Base-by-base conservation (phyloP, 1,140 invertebrate genomes). In the Drosophila tristis region DNA sequence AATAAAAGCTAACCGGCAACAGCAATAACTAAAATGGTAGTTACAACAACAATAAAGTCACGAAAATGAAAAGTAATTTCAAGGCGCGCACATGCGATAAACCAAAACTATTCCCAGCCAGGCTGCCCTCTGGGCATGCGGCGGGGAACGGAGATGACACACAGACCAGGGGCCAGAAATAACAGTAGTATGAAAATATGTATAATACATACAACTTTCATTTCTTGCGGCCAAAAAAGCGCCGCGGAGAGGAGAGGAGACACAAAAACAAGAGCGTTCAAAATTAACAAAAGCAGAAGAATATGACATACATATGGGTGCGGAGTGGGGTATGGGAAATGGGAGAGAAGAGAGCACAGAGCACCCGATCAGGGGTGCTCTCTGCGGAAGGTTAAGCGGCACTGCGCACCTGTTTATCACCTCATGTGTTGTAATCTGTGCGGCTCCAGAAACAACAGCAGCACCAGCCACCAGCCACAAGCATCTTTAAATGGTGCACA, bases 51-150 rank as follows among this genome's bases (percentile, higher is more conserved):
- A 71, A 74, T 85, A 72, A 81, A 78, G 53, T 78, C 82, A 87
- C 74, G 71, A 87, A 86, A 82, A 87, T 87, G 75, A 87, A 87
- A 82, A 82, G 82, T 82, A 87, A 87, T 87, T 87, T 82, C 78
- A 89, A 82, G 82, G 84, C 81, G 82, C 74, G 74, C 81, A 86
- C 78, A 87, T 87, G 81, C 78, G 65, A 78, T 79, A 89, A 87
- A 82, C 78, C 71, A 74, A 78, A 73, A 51, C 61, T 56, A 79
- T 47, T n/a, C 47, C 51, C 44, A 29, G 51, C 11, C 67, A 15
- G 49, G 35, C 49, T 58, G 53, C 68, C 49, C 45, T 15, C 42
- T n/a, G 9, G 2, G 11, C 43, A 16, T 15, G 25, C n/a, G 44
- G 23, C 11, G 51, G 39, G 62, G 59, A 77, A 79, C 65, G 65